Percentiles rank a stretch among this genome's conserved stretches.
phyloP scores from a whole-genome alignment of 2,888 invertebrate genomes.

The Autographa pulchrina region DNA sequence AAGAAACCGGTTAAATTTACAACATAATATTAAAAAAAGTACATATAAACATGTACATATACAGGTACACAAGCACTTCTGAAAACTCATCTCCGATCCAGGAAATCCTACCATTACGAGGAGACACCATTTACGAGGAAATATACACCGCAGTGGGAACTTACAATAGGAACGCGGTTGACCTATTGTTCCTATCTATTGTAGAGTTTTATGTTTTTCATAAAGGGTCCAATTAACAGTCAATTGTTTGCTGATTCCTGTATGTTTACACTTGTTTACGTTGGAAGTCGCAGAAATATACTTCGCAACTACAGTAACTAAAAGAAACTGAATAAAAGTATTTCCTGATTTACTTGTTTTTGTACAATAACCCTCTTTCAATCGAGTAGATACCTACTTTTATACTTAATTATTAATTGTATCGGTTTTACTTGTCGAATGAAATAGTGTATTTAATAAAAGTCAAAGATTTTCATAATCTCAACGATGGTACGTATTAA shows the following conservation, averaged over 20 bases:
- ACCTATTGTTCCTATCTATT: background rate
- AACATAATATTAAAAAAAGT: too few relatives aligned
- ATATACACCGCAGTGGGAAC: slow-evolving; percentile 1
- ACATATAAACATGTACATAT: background rate
- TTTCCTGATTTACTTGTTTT: too few relatives aligned
- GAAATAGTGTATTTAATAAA: too few relatives aligned
- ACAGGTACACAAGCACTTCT: background rate
- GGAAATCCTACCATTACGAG: background rate
- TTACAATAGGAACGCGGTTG: background rate
- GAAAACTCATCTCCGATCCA: background rate
- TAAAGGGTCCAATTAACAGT: background rate
- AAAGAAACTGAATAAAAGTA: too few relatives aligned
- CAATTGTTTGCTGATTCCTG: background rate
- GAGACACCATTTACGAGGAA: background rate
- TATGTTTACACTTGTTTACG: background rate
- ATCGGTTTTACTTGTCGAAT: too few relatives aligned
- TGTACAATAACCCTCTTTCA: too few relatives aligned
- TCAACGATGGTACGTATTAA: too few relatives aligned
- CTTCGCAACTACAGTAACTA: too few relatives aligned
- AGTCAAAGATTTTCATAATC: too few relatives aligned
- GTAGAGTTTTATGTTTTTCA: background rate
- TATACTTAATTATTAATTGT: too few relatives aligned
- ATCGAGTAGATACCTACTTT: too few relatives aligned
- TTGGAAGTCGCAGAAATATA: background rate
- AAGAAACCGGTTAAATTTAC: too few relatives aligned